Conservation (phyloP, 2,113 vertebrate genomes). For the Romanogobio albipinnatus region DNA sequence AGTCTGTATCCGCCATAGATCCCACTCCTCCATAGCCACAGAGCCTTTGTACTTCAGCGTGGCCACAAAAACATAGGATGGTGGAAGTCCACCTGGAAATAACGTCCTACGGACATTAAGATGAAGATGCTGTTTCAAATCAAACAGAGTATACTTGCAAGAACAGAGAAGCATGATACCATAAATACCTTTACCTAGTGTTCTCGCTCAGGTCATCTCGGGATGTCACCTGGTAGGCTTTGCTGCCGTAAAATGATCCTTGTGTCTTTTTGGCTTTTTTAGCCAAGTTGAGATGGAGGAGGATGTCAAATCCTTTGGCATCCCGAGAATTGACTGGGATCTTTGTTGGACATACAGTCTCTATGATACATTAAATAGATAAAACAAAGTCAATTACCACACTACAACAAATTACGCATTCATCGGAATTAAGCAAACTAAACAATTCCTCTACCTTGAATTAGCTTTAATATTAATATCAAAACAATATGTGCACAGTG, state of each 20-base stretch:
- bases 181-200: constrained; percentile 80
- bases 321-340: constrained; percentile 90
- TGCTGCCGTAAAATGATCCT: constrained; percentile 82
- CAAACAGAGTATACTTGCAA: constrained; percentile 3
- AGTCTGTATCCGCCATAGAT: constrained; percentile 92
- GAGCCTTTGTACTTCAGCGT: constrained; percentile 91
- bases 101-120: constrained; percentile 76
- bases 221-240: constrained; percentile 89
- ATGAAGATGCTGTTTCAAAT: constrained; percentile 15
- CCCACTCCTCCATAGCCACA: constrained; percentile 87
- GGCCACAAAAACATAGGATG: constrained; percentile 96
- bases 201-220: constrained; percentile 85
- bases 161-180: neutral
- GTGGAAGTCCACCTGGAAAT: constrained; percentile 95
- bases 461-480: constrained; percentile 16
- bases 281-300: constrained; percentile 88
- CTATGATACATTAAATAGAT: constrained; percentile 68
- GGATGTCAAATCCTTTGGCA: constrained; percentile 97
- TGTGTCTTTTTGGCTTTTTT: constrained; percentile 90
- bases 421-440: neutral
- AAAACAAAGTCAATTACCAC: constrained; percentile 16
- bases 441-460: neutral
- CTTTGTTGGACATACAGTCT: constrained; percentile 91
- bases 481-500: neutral
- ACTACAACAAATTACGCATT: neutral